Base-by-base conservation (phyloP, 2,797 vertebrate species). In the Molossus alvarezi region DNA sequence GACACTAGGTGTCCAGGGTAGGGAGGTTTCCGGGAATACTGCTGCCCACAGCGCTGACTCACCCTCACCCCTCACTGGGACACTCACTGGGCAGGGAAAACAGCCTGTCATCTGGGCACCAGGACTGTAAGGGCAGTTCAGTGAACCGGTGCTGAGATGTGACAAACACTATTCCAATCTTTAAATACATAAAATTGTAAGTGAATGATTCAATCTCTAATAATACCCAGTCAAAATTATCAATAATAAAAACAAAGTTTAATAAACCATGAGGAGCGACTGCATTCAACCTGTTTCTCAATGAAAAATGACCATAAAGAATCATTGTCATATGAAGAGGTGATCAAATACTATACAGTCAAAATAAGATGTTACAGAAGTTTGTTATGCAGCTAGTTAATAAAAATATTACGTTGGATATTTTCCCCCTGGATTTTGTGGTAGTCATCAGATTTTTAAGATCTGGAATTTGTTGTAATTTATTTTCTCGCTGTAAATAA, bases 381-480 rank as follows among this genome's bases (percentile, higher is more conserved):
- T 77, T 37, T 65, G 14, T 64, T 60, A 80, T 23, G 2, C 3
- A 67, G 72, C 45, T 91, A 60, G 37, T 77, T 87, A 73, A 58
- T 33, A 55, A 83, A 84, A 96, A 69, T 29, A 9, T 1, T 60
- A 8, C 72, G 11, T 48, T 37, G 15, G 8, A 17, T 23, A 20
- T 80, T 13, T 57, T 9, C 2, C 4, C 15, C 10, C 18, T 18
- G 20, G 53, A 58, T 86, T 89, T 91, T 80, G 5, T 71, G 17
- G 8, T 80, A 71, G 48, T 62, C 23, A 10, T 94, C 21, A 80
- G 64, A 80, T 48, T 90, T 94, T 90, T 45, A 11, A 67, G 77
- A 51, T 69, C 90, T 95, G 62, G 91, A 94, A 92, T 85, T 84
- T 73, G 15, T 71, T 95, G 11, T 55, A 9, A 86, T 93, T 80